These are phyloP conservation scores for Pogonomyrmex californicus DNA, from an alignment of 1,140 invertebrate species.

Conservation along the genomic window DNA sequence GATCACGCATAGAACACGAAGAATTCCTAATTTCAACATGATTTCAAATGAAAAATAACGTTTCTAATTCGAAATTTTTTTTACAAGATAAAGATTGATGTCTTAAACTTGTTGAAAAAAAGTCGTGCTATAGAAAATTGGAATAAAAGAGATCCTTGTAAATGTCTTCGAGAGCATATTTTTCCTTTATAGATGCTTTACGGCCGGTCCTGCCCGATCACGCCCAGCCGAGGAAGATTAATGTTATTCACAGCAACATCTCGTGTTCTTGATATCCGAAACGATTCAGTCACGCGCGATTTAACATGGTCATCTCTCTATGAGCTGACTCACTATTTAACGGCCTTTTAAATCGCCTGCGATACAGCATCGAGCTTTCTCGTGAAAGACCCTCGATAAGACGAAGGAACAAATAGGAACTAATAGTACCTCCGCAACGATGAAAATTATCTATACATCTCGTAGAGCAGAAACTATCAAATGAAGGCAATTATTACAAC, in stretches of 20 bases:
- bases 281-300: conserved; percentile 39
- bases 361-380: conserved; percentile 34
- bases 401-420: conserved; percentile 23
- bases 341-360: conserved; percentile 57
- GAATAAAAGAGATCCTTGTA: neutral
- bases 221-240: conserved; percentile 45
- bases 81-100: neutral
- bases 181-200: conserved; percentile 19
- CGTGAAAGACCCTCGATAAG: conserved; percentile 38
- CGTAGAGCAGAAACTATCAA: neutral
- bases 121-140: conserved; percentile 2
- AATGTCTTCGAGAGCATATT: conserved; percentile 10
- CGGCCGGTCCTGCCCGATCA: conserved; percentile 1
- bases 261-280: conserved; percentile 42
- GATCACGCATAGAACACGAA: neutral
- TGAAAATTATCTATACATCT: conserved; percentile 34
- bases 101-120: neutral
- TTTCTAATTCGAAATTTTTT: neutral
- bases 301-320: conserved; percentile 65
- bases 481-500: conserved; percentile 2
- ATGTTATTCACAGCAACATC: conserved; percentile 61
- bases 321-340: conserved; percentile 70
- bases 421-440: conserved; percentile 37
- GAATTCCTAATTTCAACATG: neutral
- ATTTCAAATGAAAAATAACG: neutral